Evolutionary conservation across 2,888 invertebrate genomes (phyloP), one percentile per base, ranked within the genome.

Genomic region (Tholera decimalis): DNA sequence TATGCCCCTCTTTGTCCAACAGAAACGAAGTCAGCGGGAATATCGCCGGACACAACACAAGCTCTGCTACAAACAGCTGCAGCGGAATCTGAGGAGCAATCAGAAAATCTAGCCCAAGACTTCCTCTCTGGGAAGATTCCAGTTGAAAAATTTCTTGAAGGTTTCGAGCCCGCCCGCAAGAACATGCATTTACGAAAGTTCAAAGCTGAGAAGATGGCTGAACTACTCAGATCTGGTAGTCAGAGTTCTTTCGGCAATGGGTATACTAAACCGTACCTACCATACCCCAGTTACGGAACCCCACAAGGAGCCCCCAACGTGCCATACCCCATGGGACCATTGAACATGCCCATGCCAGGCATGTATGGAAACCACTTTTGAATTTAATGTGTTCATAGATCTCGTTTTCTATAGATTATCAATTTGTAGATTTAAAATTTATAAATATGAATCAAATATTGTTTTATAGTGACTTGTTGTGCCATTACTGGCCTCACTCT

Each of bases 141-240:
- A 58, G 95, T 98, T 8, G 99, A 99, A 22, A 96, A 97, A 68
- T 99, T 99, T 88, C 92, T 99, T 5, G 98, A 98, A 68, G 97
- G 98, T 64, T 99, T 99, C 91, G 96, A 98, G 63, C 96, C 96
- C 0, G 96, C 96, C 70, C 96, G 99, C 49, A 94, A 91, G 75
- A 89, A 87, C 70, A 95, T 95, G 95, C 95, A 95, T 53, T 73
- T 94, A 97, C 96, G 99, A 54, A 97, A 98, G 88, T 97, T 99
- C 13, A 99, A 99, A 94, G 97, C 98, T 0, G 99, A 99, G 77
- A 99, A 99, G 95, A 97, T 99, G 97, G 96, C 97, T 51, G 98
- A 98, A 85, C 90, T 98, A 13, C 93, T 98, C 30, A 88, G 93
- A 77, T 88, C 90, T 43, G 91, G 93, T 3, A 88, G 75, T 65